These are phyloP conservation scores for Ctenochaetus hawaiiensis DNA, from an alignment of 2,797 vertebrate genomes.

Conservation along the genomic window DNA sequence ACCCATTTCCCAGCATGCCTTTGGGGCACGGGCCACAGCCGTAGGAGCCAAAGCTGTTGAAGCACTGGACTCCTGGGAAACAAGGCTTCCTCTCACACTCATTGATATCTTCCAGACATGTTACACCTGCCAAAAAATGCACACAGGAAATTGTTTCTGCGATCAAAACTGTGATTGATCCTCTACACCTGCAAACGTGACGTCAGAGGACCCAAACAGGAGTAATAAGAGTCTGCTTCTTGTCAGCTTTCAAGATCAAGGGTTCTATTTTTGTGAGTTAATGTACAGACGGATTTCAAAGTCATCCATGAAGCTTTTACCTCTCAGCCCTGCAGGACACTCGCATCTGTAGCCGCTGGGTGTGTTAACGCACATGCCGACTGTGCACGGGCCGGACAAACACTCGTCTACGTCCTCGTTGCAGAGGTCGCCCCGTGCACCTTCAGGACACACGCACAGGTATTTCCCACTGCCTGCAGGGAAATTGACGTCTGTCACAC, in stretches of 20 bases:
- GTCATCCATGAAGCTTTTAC: conserved; percentile 44
- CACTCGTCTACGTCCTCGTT: conserved; percentile 76
- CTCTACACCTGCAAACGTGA: not conserved
- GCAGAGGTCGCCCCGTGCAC: conserved; percentile 82
- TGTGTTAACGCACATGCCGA: conserved; percentile 71
- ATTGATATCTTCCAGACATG: conserved; percentile 85
- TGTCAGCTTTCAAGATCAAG: not conserved
- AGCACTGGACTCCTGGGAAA: conserved; percentile 82
- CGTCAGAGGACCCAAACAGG: not conserved
- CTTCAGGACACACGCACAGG: conserved; percentile 85
- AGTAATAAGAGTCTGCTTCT: not conserved
- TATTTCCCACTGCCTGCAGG: conserved; percentile 88
- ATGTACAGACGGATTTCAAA: not conserved
- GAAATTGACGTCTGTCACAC: conserved; percentile 85
- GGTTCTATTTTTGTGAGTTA: not conserved
- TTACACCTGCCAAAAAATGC: conserved; percentile 72
- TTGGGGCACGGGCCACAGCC: conserved; percentile 84
- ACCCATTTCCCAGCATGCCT: conserved; percentile 86
- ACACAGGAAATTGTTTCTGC: conserved; percentile 1
- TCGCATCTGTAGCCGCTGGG: conserved; percentile 72
- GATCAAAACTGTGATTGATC: not conserved
- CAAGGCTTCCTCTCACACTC: conserved; percentile 85
- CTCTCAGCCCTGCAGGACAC: conserved; percentile 82
- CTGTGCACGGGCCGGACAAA: conserved; percentile 70
- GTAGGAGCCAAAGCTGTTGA: conserved; percentile 86